Evolutionary conservation across 2,888 invertebrate species (phyloP).

Genomic region (Periphyllus acericola): DNA sequence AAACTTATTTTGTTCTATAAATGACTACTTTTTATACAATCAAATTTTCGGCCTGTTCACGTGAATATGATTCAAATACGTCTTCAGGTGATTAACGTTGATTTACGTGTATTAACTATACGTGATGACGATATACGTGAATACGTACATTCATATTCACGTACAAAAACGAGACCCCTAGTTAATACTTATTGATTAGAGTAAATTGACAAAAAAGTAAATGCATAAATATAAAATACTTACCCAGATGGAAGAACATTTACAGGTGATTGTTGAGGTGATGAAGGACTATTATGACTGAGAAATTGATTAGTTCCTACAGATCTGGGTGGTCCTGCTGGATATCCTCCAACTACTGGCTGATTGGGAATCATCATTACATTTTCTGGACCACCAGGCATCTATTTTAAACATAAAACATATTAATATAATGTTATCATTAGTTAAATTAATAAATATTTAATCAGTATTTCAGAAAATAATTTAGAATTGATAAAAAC

Average conservation of each 20-base stretch:
- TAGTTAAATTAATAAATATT: neutral
- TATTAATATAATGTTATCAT: neutral
- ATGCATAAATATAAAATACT: constrained; percentile 36
- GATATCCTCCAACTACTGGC: constrained; percentile 68
- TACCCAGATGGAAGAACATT: constrained; percentile 57
- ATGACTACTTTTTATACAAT: too few relatives aligned
- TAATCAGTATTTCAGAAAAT: neutral
- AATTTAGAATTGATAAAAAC: neutral
- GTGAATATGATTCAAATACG: too few relatives aligned
- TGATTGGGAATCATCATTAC: constrained; percentile 68
- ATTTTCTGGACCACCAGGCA: constrained; percentile 58
- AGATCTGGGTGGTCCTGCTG: constrained; percentile 60
- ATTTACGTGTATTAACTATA: too few relatives aligned
- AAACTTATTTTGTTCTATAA: too few relatives aligned
- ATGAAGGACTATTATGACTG: constrained; percentile 76
- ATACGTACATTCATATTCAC: too few relatives aligned
- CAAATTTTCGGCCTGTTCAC: too few relatives aligned
- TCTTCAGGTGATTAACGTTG: too few relatives aligned
- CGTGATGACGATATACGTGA: too few relatives aligned
- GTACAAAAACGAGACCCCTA: too few relatives aligned
- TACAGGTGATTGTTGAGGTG: constrained; percentile 77
- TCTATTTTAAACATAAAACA: constrained; percentile 39
- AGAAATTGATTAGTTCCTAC: constrained; percentile 81
- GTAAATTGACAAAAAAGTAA: neutral
- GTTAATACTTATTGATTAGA: too few relatives aligned